These are phyloP conservation scores for Paraplagusia blochii DNA, from an alignment of 2,113 vertebrate genomes.

Conservation along the genomic window DNA sequence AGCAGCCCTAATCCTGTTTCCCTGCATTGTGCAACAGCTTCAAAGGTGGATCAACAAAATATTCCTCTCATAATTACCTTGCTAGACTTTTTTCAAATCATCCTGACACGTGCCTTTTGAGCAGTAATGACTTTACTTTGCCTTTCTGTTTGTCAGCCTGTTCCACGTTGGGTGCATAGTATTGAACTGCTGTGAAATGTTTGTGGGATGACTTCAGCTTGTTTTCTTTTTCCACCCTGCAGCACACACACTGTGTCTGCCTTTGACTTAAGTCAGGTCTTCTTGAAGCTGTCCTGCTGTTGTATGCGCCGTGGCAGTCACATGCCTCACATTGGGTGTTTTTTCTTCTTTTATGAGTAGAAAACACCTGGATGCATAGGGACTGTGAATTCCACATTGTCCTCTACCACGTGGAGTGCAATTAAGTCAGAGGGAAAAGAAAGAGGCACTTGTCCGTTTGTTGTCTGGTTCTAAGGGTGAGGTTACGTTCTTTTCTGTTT, in stretches of 20 bases:
- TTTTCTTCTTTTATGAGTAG: slow-evolving; percentile 61
- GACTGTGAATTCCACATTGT: slow-evolving; percentile 54
- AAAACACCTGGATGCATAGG: slow-evolving; percentile 62
- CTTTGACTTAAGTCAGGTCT: slow-evolving; percentile 45
- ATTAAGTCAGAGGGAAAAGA: slow-evolving; percentile 34
- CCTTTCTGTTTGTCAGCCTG: slow-evolving; percentile 6
- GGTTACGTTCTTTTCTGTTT: slow-evolving; percentile 39
- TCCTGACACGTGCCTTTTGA: slow-evolving; percentile 4
- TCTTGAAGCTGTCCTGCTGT: slow-evolving; percentile 46
- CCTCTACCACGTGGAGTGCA: slow-evolving; percentile 38
- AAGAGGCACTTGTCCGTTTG: slow-evolving; percentile 31
- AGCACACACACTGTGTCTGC: slow-evolving; percentile 44
- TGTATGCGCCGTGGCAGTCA: slow-evolving; percentile 50
- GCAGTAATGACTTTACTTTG: slow-evolving; percentile 7
- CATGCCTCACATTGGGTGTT: slow-evolving; percentile 41
- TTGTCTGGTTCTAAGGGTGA: slow-evolving; percentile 41
- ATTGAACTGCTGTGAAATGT: slow-evolving; percentile 57
- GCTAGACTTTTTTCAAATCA: slow-evolving; percentile 1
- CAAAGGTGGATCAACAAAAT: neutral
- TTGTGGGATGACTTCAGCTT: slow-evolving; percentile 65
- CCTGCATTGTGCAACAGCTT: neutral
- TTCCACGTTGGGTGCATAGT: slow-evolving; percentile 18
- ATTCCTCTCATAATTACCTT: slow-evolving; percentile 5
- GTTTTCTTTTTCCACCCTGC: slow-evolving; percentile 22
- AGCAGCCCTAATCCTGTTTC: neutral